These are phyloP conservation scores for Ennomos erosarius DNA, from an alignment of 2,888 invertebrate genomes.

Conservation along the genomic window DNA sequence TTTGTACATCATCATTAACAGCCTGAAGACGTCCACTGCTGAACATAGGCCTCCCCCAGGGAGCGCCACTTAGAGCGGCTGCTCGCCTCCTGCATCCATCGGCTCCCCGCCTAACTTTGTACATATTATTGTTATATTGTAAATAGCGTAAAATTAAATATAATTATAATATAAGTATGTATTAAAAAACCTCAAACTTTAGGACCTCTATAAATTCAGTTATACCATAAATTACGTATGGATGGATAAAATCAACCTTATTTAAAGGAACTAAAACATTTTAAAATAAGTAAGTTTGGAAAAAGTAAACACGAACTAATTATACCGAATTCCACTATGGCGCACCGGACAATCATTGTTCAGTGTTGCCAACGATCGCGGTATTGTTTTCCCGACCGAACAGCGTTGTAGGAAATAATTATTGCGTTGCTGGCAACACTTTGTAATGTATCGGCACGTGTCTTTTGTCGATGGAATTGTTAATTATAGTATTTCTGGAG, in stretches of 20 bases:
- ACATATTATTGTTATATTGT: no score
- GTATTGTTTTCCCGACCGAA: conserved; percentile 60
- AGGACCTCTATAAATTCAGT: no score
- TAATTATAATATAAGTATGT: no score
- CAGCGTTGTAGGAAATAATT: conserved; percentile 80
- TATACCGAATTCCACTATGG: conserved; percentile 47
- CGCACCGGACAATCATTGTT: conserved; percentile 61
- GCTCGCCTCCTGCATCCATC: no score
- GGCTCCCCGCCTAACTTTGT: no score
- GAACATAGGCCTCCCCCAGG: no score
- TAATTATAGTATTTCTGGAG: conserved; percentile 25
- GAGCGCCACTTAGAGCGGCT: no score
- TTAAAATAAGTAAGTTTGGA: not conserved
- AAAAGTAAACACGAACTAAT: conserved; percentile 37
- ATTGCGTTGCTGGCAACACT: conserved; percentile 77
- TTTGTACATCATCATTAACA: no score
- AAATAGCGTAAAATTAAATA: no score
- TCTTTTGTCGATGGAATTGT: conserved; percentile 41
- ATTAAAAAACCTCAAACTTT: no score
- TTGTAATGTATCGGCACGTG: conserved; percentile 64
- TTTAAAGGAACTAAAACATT: conserved; percentile 3
- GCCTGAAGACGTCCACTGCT: no score
- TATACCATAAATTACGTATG: no score
- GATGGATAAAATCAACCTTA: not conserved
- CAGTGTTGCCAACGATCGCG: conserved; percentile 63